A percentile compares a stretch with the other conserved stretches of the same genome.
Conservation (phyloP, 92 coral and sea anemone genomes). For the Muricea muricata region DNA sequence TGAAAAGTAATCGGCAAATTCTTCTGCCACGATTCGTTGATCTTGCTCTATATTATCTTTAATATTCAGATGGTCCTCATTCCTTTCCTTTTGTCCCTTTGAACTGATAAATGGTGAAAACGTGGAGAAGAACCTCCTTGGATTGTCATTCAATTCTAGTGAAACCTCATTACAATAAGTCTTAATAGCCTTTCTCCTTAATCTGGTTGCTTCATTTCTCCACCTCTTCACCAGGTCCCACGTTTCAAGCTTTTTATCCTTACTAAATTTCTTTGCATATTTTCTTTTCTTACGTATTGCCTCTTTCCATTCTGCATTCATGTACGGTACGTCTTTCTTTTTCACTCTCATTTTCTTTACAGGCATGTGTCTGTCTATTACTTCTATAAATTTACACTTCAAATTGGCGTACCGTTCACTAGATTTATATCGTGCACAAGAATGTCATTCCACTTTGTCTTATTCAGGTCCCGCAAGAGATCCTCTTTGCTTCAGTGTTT, state of each 20-base stretch:
- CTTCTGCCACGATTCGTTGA: background rate
- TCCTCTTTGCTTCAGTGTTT: background rate
- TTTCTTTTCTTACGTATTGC: slow-evolving; percentile 60
- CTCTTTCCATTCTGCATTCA: slow-evolving; percentile 60
- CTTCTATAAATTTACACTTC: background rate
- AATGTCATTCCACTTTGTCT: background rate
- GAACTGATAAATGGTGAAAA: slow-evolving; percentile 52
- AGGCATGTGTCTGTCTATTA: slow-evolving; percentile 15
- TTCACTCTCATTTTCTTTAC: slow-evolving; percentile 53
- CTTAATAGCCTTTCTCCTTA: slow-evolving; percentile 61
- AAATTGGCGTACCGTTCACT: background rate
- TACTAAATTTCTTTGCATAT: slow-evolving; percentile 57
- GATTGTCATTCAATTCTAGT: slow-evolving; percentile 44
- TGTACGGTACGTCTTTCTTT: slow-evolving; percentile 44
- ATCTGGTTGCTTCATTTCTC: slow-evolving; percentile 51
- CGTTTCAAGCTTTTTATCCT: background rate
- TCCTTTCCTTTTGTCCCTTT: slow-evolving; percentile 25
- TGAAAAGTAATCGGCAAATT: background rate
- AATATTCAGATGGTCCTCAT: slow-evolving; percentile 18
- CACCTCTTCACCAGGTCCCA: slow-evolving; percentile 54
- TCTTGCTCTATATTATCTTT: slow-evolving; percentile 24
- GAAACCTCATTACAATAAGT: slow-evolving; percentile 50
- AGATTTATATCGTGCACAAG: too few species aligned
- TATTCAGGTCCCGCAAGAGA: background rate
- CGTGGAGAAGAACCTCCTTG: slow-evolving; percentile 49